phyloP scores from a whole-genome alignment of 2,113 vertebrate genomes.

The Leiothrix lutea region DNA sequence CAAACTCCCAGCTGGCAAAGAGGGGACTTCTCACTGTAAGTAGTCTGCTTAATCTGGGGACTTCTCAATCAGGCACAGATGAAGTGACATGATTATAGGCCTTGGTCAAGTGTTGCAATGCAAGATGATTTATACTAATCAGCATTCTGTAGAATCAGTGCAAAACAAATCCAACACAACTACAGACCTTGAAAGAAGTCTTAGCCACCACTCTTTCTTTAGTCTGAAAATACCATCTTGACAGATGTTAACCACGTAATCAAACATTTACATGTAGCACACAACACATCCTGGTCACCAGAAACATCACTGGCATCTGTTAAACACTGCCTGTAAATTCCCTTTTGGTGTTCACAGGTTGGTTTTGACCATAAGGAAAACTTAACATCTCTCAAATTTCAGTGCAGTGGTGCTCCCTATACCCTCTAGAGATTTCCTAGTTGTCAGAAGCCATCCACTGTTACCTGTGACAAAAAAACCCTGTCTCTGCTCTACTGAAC shows the following conservation, averaged over 20 bases:
- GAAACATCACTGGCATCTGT: background rate
- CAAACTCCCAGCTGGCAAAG: conserved; percentile 21
- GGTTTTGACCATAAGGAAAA: background rate
- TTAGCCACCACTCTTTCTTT: background rate
- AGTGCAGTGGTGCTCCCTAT: background rate
- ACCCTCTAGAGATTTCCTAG: background rate
- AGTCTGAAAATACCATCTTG: background rate
- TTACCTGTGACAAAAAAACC: background rate
- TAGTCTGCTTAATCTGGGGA: background rate
- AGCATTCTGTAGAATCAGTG: background rate
- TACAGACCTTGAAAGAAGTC: background rate
- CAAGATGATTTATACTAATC: conserved; percentile 34
- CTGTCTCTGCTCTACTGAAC: background rate
- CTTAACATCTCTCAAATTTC: background rate
- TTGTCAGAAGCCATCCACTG: background rate
- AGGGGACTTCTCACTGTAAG: background rate
- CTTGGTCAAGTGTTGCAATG: conserved; percentile 28
- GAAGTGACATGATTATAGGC: conserved; percentile 37
- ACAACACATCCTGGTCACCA: background rate
- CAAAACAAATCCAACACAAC: conserved; percentile 12
- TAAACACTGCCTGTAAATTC: background rate
- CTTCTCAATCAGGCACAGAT: conserved; percentile 28
- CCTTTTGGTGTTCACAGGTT: background rate
- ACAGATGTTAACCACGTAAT: background rate
- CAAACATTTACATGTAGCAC: background rate